phyloP scores from a whole-genome alignment of 1,140 invertebrate species.

The Stegodyphus mimosarum region DNA sequence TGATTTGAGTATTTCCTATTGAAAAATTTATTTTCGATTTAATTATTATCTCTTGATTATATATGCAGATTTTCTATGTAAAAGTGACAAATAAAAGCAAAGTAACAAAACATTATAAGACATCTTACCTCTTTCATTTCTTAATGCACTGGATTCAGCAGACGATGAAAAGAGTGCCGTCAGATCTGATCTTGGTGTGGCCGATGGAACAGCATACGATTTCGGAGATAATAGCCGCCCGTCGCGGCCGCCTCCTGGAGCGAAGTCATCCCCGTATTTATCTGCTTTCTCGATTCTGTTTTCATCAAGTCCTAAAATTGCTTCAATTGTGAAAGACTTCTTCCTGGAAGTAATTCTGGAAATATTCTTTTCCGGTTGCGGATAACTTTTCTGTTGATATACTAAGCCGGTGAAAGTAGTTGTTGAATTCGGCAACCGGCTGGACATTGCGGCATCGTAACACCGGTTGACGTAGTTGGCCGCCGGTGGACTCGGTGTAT shows the following conservation, averaged over 20 bases:
- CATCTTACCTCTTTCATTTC: too few species aligned
- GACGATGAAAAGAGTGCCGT: conserved; percentile 6
- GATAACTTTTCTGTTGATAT: background rate
- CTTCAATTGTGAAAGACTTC: conserved; percentile 83
- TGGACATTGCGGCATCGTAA: background rate
- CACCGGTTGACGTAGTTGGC: background rate
- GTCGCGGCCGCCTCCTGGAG: background rate
- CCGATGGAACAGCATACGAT: background rate
- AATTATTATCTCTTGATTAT: too few species aligned
- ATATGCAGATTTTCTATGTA: too few species aligned
- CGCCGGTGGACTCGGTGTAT: conserved; percentile 29
- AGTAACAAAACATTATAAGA: too few species aligned
- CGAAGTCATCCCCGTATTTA: background rate
- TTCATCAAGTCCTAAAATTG: conserved; percentile 76
- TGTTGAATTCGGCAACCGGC: background rate
- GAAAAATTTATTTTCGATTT: too few species aligned
- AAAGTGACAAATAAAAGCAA: too few species aligned
- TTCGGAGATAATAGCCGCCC: background rate
- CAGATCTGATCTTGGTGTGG: conserved; percentile 1
- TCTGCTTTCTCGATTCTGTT: background rate
- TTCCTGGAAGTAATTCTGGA: background rate
- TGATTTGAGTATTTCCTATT: too few species aligned
- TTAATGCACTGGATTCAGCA: background rate
- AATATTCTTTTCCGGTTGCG: background rate
- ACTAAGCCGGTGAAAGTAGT: background rate